A percentile compares a stretch with the other conserved stretches of the same genome.
Evolutionary conservation across 2,888 invertebrate species (phyloP).

Genomic region (Lasius platythorax): DNA sequence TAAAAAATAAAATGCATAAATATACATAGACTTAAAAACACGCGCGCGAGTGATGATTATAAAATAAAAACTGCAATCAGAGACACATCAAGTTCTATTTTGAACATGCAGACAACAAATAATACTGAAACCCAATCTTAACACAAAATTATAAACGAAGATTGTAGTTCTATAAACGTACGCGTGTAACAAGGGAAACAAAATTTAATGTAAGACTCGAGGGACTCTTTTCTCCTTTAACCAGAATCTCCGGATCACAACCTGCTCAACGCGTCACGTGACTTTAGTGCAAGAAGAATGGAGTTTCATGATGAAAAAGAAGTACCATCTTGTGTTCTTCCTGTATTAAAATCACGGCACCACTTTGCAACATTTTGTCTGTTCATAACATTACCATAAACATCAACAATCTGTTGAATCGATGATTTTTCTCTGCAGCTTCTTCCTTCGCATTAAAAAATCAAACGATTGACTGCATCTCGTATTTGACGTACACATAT

Average conservation of each 20-base stretch:
- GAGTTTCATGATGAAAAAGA: not conserved
- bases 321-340: not conserved
- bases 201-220: not conserved
- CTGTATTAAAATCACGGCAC: not conserved
- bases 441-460: not conserved
- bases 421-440: not conserved
- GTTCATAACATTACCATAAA: not conserved
- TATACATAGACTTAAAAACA: not conserved
- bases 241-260: not conserved
- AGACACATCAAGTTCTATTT: not conserved
- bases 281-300: not conserved
- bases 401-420: not conserved
- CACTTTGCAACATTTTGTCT: not conserved
- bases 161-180: not conserved
- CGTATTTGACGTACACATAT: not conserved
- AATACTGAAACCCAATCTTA: not conserved
- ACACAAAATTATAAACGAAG: not conserved
- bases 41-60: not conserved
- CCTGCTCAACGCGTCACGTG: not conserved
- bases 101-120: not conserved
- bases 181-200: not conserved
- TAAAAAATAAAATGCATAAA: not conserved
- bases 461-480: not conserved
- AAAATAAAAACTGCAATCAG: not conserved
- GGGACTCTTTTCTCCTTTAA: not conserved